Conservation (phyloP, 2,888 invertebrate species). For the Drosophila mayaguana region DNA sequence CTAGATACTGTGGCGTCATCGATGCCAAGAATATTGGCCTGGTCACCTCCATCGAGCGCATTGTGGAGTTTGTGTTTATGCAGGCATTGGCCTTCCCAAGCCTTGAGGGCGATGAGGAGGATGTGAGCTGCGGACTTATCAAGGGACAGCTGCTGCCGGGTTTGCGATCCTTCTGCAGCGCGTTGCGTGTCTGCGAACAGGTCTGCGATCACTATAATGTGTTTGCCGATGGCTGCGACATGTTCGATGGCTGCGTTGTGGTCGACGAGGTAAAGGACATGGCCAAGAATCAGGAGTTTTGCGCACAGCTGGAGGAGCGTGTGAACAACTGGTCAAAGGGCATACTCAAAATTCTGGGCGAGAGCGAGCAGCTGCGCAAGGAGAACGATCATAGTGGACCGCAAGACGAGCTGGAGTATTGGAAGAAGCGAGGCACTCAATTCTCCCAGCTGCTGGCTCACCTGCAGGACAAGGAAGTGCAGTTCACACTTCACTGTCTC, state of each 20-base stretch:
- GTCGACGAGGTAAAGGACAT: constrained; percentile 90
- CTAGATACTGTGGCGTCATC: constrained; percentile 91
- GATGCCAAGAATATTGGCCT: constrained; percentile 92
- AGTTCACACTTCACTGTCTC: constrained; percentile 91
- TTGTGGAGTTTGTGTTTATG: constrained; percentile 95
- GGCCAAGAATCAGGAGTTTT: constrained; percentile 89
- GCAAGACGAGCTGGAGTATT: constrained; percentile 97
- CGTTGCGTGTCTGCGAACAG: constrained; percentile 94
- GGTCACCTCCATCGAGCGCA: constrained; percentile 94
- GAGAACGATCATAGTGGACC: constrained; percentile 97
- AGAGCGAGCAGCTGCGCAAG: constrained; percentile 95
- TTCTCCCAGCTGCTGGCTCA: constrained; percentile 94
- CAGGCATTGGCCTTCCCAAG: constrained; percentile 94
- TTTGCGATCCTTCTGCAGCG: constrained; percentile 94
- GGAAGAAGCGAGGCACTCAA: constrained; percentile 97
- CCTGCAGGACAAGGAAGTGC: constrained; percentile 91
- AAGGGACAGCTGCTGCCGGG: constrained; percentile 93
- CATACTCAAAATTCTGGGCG: constrained; percentile 93
- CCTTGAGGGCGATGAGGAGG: constrained; percentile 92
- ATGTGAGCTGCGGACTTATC: constrained; percentile 91
- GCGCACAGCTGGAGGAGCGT: constrained; percentile 89
- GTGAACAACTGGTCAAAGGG: constrained; percentile 92
- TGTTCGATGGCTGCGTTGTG: constrained; percentile 88
- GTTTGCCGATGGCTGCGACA: constrained; percentile 90
- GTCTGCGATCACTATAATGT: constrained; percentile 92